Base-by-base conservation (phyloP, 2,113 vertebrate genomes). In the Myiopsitta monachus region DNA sequence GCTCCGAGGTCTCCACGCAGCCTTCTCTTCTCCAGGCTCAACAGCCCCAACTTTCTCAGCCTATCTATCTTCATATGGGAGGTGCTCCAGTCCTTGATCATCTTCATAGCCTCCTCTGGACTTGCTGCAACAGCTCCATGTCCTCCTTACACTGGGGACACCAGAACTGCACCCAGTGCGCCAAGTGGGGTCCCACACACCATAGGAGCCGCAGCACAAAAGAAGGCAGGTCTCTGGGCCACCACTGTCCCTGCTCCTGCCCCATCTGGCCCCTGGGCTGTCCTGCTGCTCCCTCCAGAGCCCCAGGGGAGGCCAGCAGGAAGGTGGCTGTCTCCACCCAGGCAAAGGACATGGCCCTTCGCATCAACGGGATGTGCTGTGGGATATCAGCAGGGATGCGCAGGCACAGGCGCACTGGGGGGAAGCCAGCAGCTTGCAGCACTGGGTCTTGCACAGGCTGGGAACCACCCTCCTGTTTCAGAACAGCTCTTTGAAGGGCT, bases 21-120 rank as follows among this genome's bases (percentile, higher is more conserved):
- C 55, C 54, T 57, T 57, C 55, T n/a, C 55, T n/a, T 57, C 55
- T n/a, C 31, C 55, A 57, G 31, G 55, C 55, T 57, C 3, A n/a
- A 22, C 55, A 14, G 31, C 31, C 31, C 55, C 19, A 14, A 57
- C 31, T 33, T n/a, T 57, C 55, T 14, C 31, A 57, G 19, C 33
- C 55, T 57, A 0, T 30, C 55, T 57, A 0, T 22, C 55, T 57
- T 3, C 13, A 22, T 6, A n/a, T 1, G 3, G 19, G 55, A 57
- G 19, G 5, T 57, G 33, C 55, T 59, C 21, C 55, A 59, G 33
- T 4, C 33, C 33, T 21, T 57, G 33, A n/a, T 14, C 33, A n/a
- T 59, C 33, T 21, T 23, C 13, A 6, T 59, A 33, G 21, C 55
- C 33, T 59, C 21, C 55, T 59, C 55, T 23, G 21, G 13, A 59